Conservation (phyloP, 2,888 invertebrate species). For the Tipula lateralis region DNA sequence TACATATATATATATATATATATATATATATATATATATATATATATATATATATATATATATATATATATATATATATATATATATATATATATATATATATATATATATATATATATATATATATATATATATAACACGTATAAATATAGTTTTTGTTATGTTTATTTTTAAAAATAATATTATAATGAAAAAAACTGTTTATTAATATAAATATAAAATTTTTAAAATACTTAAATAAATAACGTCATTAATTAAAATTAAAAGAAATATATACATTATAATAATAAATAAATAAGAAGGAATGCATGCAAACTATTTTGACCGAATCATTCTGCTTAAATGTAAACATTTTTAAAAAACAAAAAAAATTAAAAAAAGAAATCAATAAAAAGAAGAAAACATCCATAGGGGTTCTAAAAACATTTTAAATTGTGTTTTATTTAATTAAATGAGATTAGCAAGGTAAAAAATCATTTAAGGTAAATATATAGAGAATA, state of each 20-base stretch:
- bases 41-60: background rate
- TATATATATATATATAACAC: too few species aligned
- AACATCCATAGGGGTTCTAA: constrained; percentile 29
- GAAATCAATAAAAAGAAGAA: constrained; percentile 25
- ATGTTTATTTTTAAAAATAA: background rate
- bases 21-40: background rate
- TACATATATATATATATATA: background rate
- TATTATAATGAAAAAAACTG: background rate
- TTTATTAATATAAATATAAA: background rate
- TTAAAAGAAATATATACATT: background rate
- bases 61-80: background rate
- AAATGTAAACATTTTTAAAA: constrained; percentile 30
- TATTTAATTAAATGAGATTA: background rate
- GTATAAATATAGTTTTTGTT: background rate
- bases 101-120: background rate
- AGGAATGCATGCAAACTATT: constrained; percentile 28
- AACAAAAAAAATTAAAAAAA: constrained; percentile 20
- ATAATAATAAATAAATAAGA: background rate
- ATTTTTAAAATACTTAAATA: background rate
- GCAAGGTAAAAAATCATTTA: too few species aligned
- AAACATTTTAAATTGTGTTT: constrained; percentile 27
- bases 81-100: background rate
- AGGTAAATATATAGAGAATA: too few species aligned
- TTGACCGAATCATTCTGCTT: constrained; percentile 29
- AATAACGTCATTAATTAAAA: background rate